These are phyloP conservation scores for Rotaria magnacalcarata DNA, from an alignment of 2,888 invertebrate genomes.

Conservation along the genomic window DNA sequence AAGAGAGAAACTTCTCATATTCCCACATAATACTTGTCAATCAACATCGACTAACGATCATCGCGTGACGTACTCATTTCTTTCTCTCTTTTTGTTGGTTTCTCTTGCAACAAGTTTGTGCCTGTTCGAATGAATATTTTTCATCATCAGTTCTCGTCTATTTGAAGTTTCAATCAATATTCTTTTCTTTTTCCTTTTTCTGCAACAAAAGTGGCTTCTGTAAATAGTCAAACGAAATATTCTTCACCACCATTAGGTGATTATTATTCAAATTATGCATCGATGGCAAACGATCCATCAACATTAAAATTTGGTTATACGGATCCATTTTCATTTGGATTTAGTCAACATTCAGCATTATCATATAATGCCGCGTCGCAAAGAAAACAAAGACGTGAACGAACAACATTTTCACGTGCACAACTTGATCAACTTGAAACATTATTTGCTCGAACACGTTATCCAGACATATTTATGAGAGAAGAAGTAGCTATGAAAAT, in stretches of 20 bases:
- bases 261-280: slow-evolving; percentile 25
- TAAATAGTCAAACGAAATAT: slow-evolving; percentile 23
- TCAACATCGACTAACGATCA: slow-evolving; percentile 23
- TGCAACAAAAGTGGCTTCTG: not conserved
- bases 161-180: not conserved
- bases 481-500: slow-evolving; percentile 97
- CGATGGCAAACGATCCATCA: not conserved
- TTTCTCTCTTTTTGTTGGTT: not conserved
- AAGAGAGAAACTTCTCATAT: not conserved
- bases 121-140: not conserved
- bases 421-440: slow-evolving; percentile 90
- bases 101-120: no score
- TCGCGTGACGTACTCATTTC: slow-evolving; percentile 21
- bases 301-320: slow-evolving; percentile 27
- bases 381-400: slow-evolving; percentile 86
- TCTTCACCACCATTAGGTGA: slow-evolving; percentile 1
- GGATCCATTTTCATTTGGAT: slow-evolving; percentile 25
- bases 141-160: slow-evolving; percentile 5
- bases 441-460: slow-evolving; percentile 87
- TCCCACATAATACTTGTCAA: not conserved
- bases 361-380: slow-evolving; percentile 49
- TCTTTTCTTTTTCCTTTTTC: no score
- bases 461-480: slow-evolving; percentile 96
- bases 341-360: slow-evolving; percentile 1
- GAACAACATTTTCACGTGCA: slow-evolving; percentile 92